Evolutionary conservation across 2,888 invertebrate species (phyloP), one percentile per base, ranked within the genome.

Genomic region (Cerceris ruficornis): DNA sequence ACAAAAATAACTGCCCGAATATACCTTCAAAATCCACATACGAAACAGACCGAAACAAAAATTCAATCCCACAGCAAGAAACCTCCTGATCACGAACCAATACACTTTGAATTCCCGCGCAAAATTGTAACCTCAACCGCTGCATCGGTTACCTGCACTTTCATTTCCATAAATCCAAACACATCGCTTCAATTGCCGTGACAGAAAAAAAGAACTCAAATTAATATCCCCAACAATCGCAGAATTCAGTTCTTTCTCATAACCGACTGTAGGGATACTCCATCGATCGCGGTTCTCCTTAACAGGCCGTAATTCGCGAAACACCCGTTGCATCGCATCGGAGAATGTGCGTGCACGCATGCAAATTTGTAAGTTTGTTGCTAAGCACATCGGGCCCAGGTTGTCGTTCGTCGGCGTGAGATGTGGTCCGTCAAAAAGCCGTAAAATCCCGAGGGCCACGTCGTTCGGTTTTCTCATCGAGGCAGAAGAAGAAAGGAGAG

Each of bases 391-490:
- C 81, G 59, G 77, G 77, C 76, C 87, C 84, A 87, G 87, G 77
- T 87, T 83, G 81, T 84, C 86, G 86, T 84, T 73, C 57, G 68
- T 79, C 84, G 89, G 88, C 89, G 92, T 91, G 91, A 92, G 91
- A 92, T 91, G 91, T 90, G 91, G 91, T 91, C 91, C 90, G 91
- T 92, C 91, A 91, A 86, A 86, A 86, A 80, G 86, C 83, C 84
- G 84, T 86, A 86, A 86, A 86, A 86, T 83, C 84, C 80, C 59
- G 75, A 83, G 84, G 85, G 81, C 81, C 80, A 69, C 78, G 77
- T 75, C 82, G 81, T 80, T 81, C 71, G 69, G 68, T 73, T 69
- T 67, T 50, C 77, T 4, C 74, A 69, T n/a, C 11, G 57, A 49
- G n/a, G 11, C 17, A 17, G 60, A 11, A 42, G 42, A 11, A 42